Evolutionary conservation across 2,888 invertebrate species (phyloP).

Genomic region (Entomobrya proxima): DNA sequence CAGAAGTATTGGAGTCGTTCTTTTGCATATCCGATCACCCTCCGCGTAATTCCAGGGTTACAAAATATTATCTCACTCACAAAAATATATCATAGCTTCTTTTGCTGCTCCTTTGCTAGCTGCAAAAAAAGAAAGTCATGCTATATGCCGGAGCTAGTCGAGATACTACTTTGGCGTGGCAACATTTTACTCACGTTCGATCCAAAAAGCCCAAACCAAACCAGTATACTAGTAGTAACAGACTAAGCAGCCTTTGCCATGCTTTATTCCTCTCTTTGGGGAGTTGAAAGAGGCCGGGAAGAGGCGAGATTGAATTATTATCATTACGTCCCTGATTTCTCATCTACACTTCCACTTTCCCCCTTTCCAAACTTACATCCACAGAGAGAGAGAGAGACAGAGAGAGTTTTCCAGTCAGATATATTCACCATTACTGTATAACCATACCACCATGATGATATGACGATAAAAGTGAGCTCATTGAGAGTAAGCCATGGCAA

Average conservation of each 20-base stretch:
- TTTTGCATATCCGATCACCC: no score
- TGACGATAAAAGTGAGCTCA: constrained; percentile 30
- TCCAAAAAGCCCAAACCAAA: constrained; percentile 23
- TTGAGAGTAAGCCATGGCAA: constrained; percentile 25
- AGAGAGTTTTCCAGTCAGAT: background rate
- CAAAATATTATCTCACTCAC: no score
- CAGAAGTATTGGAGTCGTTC: no score
- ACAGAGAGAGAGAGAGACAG: background rate
- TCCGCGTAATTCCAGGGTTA: no score
- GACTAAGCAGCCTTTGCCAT: constrained; percentile 31
- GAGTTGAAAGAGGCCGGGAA: constrained; percentile 58
- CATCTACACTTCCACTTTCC: constrained; percentile 40
- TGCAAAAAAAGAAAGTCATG: no score
- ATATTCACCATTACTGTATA: background rate
- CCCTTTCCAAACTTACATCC: background rate
- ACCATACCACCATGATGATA: no score
- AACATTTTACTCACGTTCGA: constrained; percentile 30
- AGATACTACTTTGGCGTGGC: constrained; percentile 31
- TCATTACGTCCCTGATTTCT: constrained; percentile 60
- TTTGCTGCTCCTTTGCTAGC: no score
- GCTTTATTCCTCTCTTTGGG: constrained; percentile 38
- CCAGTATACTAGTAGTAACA: no score
- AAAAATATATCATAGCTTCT: no score
- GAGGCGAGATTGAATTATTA: constrained; percentile 53
- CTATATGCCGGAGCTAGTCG: background rate